Conservation (phyloP, 2,797 vertebrate genomes). For the Eutrigla gurnardus region DNA sequence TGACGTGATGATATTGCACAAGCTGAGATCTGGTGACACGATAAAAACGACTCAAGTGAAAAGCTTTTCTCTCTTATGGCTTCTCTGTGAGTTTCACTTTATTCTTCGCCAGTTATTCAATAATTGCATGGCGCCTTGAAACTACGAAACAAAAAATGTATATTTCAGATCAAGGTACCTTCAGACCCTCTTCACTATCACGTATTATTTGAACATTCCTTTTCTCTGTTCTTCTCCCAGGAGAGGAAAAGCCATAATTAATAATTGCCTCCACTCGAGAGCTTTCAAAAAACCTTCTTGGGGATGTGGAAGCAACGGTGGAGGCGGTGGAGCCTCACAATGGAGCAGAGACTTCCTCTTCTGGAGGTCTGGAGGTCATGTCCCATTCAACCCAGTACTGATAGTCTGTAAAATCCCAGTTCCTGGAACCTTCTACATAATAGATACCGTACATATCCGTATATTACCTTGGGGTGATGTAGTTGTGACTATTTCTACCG, state of each 20-base stretch:
- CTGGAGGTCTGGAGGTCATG: slow-evolving; percentile 75
- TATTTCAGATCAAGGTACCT: slow-evolving; percentile 35
- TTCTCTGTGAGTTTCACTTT: slow-evolving; percentile 28
- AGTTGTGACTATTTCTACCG: slow-evolving; percentile 21
- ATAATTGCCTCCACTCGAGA: slow-evolving; percentile 65
- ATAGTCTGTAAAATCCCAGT: slow-evolving; percentile 72
- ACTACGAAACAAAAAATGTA: slow-evolving; percentile 47
- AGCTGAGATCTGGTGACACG: background rate
- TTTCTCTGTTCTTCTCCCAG: slow-evolving; percentile 56
- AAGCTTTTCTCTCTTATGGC: slow-evolving; percentile 1
- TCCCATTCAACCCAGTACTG: slow-evolving; percentile 71
- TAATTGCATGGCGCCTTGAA: slow-evolving; percentile 45
- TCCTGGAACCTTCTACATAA: slow-evolving; percentile 62
- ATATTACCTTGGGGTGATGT: background rate
- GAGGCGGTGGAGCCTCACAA: slow-evolving; percentile 52
- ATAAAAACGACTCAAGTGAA: too few species aligned
- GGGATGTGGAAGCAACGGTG: slow-evolving; percentile 57
- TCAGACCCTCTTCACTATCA: slow-evolving; percentile 32
- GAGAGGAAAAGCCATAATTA: slow-evolving; percentile 70
- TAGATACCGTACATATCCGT: background rate
- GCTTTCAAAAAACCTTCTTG: slow-evolving; percentile 65
- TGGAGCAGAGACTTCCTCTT: slow-evolving; percentile 69
- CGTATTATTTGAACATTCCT: slow-evolving; percentile 46
- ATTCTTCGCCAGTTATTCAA: slow-evolving; percentile 18
- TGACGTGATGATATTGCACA: background rate